phyloP scores from a whole-genome alignment of 2,797 vertebrate species.

The Rhinoraja longicauda region DNA sequence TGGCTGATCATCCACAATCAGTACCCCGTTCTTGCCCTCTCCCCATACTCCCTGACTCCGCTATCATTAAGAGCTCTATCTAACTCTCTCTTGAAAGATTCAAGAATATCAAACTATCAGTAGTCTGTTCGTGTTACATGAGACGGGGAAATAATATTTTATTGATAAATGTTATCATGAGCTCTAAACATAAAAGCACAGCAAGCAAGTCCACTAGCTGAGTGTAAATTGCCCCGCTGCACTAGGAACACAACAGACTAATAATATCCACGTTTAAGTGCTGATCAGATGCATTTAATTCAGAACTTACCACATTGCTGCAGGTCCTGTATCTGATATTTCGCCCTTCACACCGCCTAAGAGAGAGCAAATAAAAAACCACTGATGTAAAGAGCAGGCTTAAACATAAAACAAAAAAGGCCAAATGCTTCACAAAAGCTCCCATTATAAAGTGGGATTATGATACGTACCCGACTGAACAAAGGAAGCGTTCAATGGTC shows the following conservation, averaged over 20 bases:
- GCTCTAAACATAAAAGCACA: neutral
- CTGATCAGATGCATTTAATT: constrained; percentile 23
- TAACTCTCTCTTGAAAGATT: too few relatives aligned
- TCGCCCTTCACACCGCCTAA: constrained; percentile 81
- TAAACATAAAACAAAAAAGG: constrained; percentile 8
- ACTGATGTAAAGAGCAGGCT: constrained; percentile 43
- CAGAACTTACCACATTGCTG: constrained; percentile 73
- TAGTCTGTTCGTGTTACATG: neutral
- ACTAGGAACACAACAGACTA: neutral
- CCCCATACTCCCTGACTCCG: too few relatives aligned
- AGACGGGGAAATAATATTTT: neutral
- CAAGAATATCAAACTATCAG: neutral
- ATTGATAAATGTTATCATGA: neutral
- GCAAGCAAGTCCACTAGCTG: neutral
- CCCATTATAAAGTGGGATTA: neutral
- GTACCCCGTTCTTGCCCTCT: too few relatives aligned
- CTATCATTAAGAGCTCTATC: too few relatives aligned
- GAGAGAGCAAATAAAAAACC: constrained; percentile 39
- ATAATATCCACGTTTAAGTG: neutral
- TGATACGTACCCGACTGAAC: constrained; percentile 10
- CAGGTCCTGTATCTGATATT: constrained; percentile 90
- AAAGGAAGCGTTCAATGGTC: constrained; percentile 13
- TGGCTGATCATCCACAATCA: too few relatives aligned
- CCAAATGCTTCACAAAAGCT: constrained; percentile 34
- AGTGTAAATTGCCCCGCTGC: neutral